These are phyloP conservation scores for Lethocerus indicus DNA, from an alignment of 1,140 invertebrate species.

Conservation along the genomic window DNA sequence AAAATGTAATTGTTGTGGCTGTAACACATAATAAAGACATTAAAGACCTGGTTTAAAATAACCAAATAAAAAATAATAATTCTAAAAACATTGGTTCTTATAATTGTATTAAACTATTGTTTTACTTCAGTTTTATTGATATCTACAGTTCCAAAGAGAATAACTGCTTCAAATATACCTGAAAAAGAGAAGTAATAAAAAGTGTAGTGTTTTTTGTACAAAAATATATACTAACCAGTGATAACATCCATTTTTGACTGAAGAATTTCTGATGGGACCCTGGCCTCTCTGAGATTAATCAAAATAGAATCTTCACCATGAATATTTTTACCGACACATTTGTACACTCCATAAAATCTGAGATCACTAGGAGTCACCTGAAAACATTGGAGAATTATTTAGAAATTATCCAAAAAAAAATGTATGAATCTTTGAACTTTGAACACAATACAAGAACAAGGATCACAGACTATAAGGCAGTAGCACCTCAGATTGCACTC, in stretches of 20 bases:
- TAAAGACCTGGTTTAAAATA: too few relatives aligned
- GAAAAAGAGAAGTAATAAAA: background rate
- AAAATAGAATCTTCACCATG: slow-evolving; percentile 45
- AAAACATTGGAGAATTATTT: slow-evolving; percentile 9
- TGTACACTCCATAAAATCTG: slow-evolving; percentile 56
- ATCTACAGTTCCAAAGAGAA: too few relatives aligned
- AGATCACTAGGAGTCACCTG: slow-evolving; percentile 40
- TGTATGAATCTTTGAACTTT: too few relatives aligned
- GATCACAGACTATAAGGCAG: too few relatives aligned
- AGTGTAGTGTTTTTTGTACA: background rate
- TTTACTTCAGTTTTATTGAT: too few relatives aligned
- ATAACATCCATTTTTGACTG: slow-evolving; percentile 42
- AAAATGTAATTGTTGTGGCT: slow-evolving; percentile 68
- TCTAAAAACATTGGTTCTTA: background rate
- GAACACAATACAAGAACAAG: too few relatives aligned
- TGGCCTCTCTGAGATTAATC: slow-evolving; percentile 56
- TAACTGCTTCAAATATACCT: too few relatives aligned
- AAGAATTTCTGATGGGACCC: slow-evolving; percentile 31
- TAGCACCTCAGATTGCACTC: too few relatives aligned
- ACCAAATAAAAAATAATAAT: background rate
- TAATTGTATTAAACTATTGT: background rate
- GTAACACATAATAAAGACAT: slow-evolving; percentile 15
- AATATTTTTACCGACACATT: slow-evolving; percentile 61
- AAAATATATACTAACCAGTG: slow-evolving; percentile 26
- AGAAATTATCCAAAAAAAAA: too few relatives aligned